Conservation (phyloP, 2,888 invertebrate species). For the Parnassius mnemosyne region DNA sequence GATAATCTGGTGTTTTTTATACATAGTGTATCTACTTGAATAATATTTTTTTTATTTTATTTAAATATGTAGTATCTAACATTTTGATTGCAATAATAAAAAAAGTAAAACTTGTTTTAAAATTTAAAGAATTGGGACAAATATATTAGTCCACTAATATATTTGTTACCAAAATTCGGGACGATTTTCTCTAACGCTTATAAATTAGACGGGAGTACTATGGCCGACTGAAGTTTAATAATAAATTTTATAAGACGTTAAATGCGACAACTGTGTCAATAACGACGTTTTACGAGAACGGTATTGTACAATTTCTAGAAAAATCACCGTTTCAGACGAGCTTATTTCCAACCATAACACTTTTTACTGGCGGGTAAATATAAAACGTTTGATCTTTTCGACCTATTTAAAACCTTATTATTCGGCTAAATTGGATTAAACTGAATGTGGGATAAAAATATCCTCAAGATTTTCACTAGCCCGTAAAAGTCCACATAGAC, state of each 20-base stretch:
- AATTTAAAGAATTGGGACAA: too few species aligned
- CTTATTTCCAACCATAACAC: conserved; percentile 6
- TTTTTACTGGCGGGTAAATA: conserved; percentile 8
- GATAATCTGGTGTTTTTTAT: too few species aligned
- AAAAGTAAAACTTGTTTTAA: too few species aligned
- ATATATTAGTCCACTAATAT: too few species aligned
- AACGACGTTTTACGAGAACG: conserved; percentile 11
- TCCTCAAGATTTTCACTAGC: too few species aligned
- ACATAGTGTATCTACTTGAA: too few species aligned
- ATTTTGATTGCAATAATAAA: too few species aligned
- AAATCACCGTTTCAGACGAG: not conserved
- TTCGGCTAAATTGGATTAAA: not conserved
- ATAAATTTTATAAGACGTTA: conserved; percentile 15
- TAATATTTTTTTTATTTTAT: too few species aligned
- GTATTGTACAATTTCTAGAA: conserved; percentile 6
- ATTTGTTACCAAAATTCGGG: too few species aligned
- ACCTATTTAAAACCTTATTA: conserved; percentile 7
- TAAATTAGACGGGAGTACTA: conserved; percentile 1
- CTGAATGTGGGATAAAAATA: too few species aligned
- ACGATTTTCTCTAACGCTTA: conserved; percentile 13
- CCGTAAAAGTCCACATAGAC: too few species aligned
- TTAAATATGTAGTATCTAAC: too few species aligned
- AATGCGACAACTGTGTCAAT: conserved; percentile 23
- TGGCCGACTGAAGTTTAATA: conserved; percentile 3
- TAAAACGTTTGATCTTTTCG: conserved; percentile 8